phyloP scores from a whole-genome alignment of 2,888 invertebrate genomes.

The Mythimna pallens region DNA sequence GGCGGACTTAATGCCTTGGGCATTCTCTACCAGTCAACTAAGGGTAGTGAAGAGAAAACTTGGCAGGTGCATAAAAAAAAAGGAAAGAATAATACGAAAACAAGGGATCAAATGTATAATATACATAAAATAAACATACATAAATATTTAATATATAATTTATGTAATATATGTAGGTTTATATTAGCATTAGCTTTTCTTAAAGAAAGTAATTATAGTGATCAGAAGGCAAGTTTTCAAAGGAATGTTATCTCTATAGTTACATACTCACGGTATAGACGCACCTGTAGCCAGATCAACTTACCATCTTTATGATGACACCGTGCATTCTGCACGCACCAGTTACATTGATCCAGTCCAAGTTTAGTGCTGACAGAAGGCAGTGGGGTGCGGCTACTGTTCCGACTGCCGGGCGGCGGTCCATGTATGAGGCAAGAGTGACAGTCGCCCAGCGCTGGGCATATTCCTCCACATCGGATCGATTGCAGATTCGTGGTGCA shows the following conservation, averaged over 20 bases:
- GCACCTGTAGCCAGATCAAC: constrained; percentile 18
- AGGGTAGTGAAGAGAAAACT: no score
- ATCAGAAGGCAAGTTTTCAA: neutral
- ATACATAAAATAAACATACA: no score
- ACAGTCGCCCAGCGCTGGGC: constrained; percentile 96
- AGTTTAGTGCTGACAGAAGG: constrained; percentile 94
- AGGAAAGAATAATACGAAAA: no score
- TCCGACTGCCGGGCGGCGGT: constrained; percentile 88
- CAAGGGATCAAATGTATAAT: no score
- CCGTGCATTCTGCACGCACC: constrained; percentile 98
- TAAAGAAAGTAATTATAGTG: no score
- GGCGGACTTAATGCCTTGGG: no score
- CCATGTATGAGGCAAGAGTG: constrained; percentile 97
- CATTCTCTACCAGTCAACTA: no score
- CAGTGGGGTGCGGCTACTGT: constrained; percentile 78
- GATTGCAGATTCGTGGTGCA: constrained; percentile 97
- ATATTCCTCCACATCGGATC: constrained; percentile 96
- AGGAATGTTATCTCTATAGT: neutral
- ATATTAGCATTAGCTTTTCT: no score
- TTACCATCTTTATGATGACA: constrained; percentile 96
- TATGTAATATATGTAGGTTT: no score
- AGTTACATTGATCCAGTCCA: constrained; percentile 95
- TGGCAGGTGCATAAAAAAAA: no score
- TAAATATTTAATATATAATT: no score
- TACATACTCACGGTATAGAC: neutral